Evolutionary conservation across 2,888 invertebrate genomes (phyloP).

Genomic region (Hybos culiciformis): DNA sequence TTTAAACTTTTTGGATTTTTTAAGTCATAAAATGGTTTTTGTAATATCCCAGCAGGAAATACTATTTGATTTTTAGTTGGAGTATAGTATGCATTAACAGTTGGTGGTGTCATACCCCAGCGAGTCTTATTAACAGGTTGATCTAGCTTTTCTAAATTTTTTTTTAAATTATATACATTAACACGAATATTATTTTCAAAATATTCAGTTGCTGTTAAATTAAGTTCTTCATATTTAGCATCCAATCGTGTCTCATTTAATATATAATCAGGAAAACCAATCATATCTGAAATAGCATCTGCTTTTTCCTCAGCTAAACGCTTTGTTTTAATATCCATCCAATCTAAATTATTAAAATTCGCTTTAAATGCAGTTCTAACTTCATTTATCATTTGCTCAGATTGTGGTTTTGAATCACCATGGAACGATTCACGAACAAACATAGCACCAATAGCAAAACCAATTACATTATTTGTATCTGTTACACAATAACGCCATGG

Average conservation of each 20-base stretch:
- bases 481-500: slow-evolving; percentile 87
- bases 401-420: slow-evolving; percentile 56
- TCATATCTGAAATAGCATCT: slow-evolving; percentile 89
- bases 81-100: slow-evolving; percentile 91
- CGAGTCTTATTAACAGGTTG: slow-evolving; percentile 77
- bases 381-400: slow-evolving; percentile 86
- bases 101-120: slow-evolving; percentile 86
- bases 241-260: slow-evolving; percentile 66
- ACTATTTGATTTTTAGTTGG: slow-evolving; percentile 92
- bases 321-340: slow-evolving; percentile 91
- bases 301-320: slow-evolving; percentile 80
- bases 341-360: slow-evolving; percentile 70
- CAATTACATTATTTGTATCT: slow-evolving; percentile 77
- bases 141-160: slow-evolving; percentile 70
- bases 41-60: slow-evolving; percentile 92
- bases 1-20: slow-evolving; percentile 81
- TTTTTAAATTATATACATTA: slow-evolving; percentile 61
- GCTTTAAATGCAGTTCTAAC: slow-evolving; percentile 78
- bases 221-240: slow-evolving; percentile 65
- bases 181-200: slow-evolving; percentile 76
- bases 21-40: slow-evolving; percentile 85
- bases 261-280: slow-evolving; percentile 92
- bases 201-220: slow-evolving; percentile 57
- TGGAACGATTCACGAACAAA: slow-evolving; percentile 81
- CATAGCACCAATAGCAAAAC: slow-evolving; percentile 84